phyloP scores from a whole-genome alignment of 1,140 invertebrate species.

The Meloidogyne chitwoodi region DNA sequence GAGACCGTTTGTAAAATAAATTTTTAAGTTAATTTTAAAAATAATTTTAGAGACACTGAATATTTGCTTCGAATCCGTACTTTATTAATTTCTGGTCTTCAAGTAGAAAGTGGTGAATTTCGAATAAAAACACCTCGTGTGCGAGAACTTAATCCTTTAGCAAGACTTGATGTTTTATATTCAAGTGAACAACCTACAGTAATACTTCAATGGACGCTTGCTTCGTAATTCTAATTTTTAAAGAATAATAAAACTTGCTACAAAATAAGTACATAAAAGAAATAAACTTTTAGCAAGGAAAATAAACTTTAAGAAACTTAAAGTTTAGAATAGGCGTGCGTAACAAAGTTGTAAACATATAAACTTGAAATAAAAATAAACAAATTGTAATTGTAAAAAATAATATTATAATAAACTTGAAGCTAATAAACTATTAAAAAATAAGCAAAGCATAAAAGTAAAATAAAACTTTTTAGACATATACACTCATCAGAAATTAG shows the following conservation, averaged over 20 bases:
- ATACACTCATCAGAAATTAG: slow-evolving; percentile 21
- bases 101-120: slow-evolving; percentile 56
- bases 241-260: slow-evolving; percentile 15
- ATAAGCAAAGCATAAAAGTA: not conserved
- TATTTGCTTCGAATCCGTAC: slow-evolving; percentile 52
- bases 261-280: not conserved
- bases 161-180: slow-evolving; percentile 58
- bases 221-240: slow-evolving; percentile 28
- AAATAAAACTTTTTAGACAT: not conserved
- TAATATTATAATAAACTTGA: too few relatives aligned
- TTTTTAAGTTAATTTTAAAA: not conserved
- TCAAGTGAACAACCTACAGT: slow-evolving; percentile 54
- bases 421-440: too few relatives aligned
- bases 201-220: slow-evolving; percentile 53
- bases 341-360: not conserved
- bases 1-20: not conserved
- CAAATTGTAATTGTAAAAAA: too few relatives aligned
- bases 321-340: too few relatives aligned
- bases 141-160: slow-evolving; percentile 43
- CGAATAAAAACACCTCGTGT: slow-evolving; percentile 41
- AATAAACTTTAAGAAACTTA: too few relatives aligned
- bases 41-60: slow-evolving; percentile 53
- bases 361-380: not conserved
- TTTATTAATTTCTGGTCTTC: slow-evolving; percentile 33
- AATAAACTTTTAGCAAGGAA: not conserved